Conservation (phyloP, 2,888 invertebrate species). For the Pristionchus maxplancki region DNA sequence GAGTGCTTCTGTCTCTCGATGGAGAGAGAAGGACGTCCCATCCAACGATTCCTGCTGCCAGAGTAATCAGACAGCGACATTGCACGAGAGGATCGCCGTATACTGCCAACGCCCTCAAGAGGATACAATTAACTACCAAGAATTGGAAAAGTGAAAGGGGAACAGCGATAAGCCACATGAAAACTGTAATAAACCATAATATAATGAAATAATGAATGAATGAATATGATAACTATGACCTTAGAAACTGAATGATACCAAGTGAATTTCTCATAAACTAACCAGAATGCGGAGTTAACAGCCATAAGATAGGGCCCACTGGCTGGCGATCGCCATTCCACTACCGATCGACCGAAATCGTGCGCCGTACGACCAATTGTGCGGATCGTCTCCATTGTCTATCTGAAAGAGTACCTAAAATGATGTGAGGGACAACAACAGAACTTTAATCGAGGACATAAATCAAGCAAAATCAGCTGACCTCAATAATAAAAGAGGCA, state of each 20-base stretch:
- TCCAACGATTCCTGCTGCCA: slow-evolving; percentile 64
- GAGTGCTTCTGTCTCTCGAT: slow-evolving; percentile 66
- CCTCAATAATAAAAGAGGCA: slow-evolving; percentile 40
- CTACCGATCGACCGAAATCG: slow-evolving; percentile 57
- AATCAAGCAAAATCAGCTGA: slow-evolving; percentile 38
- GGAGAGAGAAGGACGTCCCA: slow-evolving; percentile 72
- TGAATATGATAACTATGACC: too few relatives aligned
- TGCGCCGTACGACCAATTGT: slow-evolving; percentile 40
- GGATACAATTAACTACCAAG: not conserved
- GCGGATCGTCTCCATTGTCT: slow-evolving; percentile 48
- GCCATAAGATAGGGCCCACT: slow-evolving; percentile 71
- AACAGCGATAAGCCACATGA: too few relatives aligned
- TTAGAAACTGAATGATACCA: too few relatives aligned
- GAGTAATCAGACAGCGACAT: slow-evolving; percentile 58
- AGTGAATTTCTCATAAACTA: too few relatives aligned
- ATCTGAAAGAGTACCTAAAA: not conserved
- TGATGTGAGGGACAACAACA: not conserved
- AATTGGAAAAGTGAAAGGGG: too few relatives aligned
- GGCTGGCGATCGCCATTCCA: slow-evolving; percentile 71
- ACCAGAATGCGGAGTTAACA: slow-evolving; percentile 74
- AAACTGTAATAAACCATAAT: too few relatives aligned
- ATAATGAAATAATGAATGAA: too few relatives aligned
- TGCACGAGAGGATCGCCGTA: slow-evolving; percentile 64
- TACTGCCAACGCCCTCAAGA: slow-evolving; percentile 61
- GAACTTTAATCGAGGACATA: not conserved